Evolutionary conservation across 2,888 invertebrate genomes (phyloP), one percentile per base, ranked within the genome.

Genomic region (Catonia carolina): DNA sequence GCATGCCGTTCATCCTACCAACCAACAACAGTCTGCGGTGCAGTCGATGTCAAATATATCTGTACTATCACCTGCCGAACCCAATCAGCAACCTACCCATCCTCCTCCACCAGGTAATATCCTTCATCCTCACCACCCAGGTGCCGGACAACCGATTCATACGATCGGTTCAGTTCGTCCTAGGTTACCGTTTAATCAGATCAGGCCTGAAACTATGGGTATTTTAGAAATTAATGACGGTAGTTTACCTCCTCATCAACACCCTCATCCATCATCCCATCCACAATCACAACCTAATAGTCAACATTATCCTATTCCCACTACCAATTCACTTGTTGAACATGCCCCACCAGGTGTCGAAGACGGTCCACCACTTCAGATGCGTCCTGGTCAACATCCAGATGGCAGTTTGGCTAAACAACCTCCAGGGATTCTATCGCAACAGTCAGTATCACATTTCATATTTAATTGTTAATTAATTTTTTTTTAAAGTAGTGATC

Each of bases 61-160:
- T 14, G 45, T 23, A 7, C 2, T 15, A 14, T 14, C 2, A 22
- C n/a, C 5, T 3, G 37, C 37, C 6, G 37, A n/a, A 37, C 37
- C 37, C 4, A n/a, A n/a, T 14, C n/a, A 10, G 12, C 66, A 75
- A 75, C 68, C 71, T 72, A 68, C 53, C 1, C 53, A 27, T 27
- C 27, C 27, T 27, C 27, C 27, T 8, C 27, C 27, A 6, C 27
- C 27, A 27, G 27, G 27, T 27, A 27, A 27, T 8, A 27, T 27
- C 27, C 27, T 6, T 27, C 8, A 4, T 8, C 27, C 4, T 27
- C 8, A 4, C 27, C 27, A 27, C 8, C 8, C 27, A 4, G 27
- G 8, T 14, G 8, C 17, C 14, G 41, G 53, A 14, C 27, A 41
- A 20, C 41, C 53, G 15, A 22, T 45, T n/a, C 45, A 20, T 22